Percentiles rank a stretch among this genome's conserved stretches.
phyloP scores from a whole-genome alignment of 1,140 invertebrate species.

The Trinorchestia longiramus region DNA sequence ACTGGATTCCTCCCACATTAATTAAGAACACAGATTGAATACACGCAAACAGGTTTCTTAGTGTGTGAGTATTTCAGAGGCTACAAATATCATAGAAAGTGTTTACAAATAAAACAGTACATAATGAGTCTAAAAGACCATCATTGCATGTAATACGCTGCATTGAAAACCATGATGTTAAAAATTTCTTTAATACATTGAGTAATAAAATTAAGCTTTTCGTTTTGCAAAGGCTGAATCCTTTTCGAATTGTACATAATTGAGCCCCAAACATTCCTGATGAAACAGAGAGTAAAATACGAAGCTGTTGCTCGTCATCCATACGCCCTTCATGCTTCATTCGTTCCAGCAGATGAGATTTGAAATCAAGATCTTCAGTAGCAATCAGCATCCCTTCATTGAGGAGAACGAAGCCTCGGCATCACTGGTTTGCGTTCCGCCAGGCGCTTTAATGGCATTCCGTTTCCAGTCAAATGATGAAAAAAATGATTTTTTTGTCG shows the following conservation, averaged over 20 bases:
- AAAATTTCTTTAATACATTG: background rate
- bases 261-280: background rate
- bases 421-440: background rate
- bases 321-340: conserved; percentile 7
- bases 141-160: no score
- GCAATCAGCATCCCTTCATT: background rate
- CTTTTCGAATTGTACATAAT: background rate
- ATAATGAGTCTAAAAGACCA: background rate
- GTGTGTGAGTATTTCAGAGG: background rate
- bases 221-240: background rate
- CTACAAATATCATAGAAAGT: background rate
- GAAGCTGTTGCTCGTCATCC: background rate
- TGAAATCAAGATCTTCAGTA: conserved; percentile 36
- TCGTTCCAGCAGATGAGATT: background rate
- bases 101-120: background rate
- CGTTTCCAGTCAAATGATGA: background rate
- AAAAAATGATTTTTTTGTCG: background rate
- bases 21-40: background rate
- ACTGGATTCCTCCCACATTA: background rate
- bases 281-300: background rate
- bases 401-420: background rate
- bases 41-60: background rate
- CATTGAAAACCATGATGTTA: background rate
- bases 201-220: background rate
- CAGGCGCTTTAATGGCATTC: background rate